These are phyloP conservation scores for Eidolon dupreanum DNA, from an alignment of 2,797 vertebrate genomes.

Conservation along the genomic window DNA sequence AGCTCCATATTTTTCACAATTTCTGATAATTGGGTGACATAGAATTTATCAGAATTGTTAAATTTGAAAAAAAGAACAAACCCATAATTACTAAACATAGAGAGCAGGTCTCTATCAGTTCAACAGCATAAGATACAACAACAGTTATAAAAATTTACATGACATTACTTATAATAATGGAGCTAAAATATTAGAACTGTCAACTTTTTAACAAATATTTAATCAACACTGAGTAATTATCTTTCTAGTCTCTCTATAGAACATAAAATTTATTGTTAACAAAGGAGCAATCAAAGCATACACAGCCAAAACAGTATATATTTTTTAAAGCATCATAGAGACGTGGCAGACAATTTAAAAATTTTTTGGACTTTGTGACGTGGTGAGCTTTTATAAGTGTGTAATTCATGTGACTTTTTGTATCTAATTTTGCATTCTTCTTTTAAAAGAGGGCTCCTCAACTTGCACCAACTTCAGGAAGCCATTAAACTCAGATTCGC, in stretches of 20 bases:
- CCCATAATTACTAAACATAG: background rate
- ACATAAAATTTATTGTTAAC: background rate
- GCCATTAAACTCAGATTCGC: background rate
- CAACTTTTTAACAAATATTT: background rate
- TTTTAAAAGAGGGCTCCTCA: background rate
- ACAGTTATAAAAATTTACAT: background rate
- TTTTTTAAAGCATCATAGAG: background rate
- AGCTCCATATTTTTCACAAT: conserved; percentile 1
- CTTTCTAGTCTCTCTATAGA: background rate
- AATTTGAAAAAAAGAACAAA: background rate
- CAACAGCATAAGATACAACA: background rate
- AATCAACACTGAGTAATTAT: background rate
- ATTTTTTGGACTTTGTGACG: background rate
- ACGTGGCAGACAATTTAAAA: background rate
- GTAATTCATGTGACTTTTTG: background rate
- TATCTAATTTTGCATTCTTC: background rate
- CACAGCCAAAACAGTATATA: background rate
- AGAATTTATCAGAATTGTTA: background rate
- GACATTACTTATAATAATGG: background rate
- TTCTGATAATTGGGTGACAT: background rate
- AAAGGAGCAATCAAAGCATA: background rate
- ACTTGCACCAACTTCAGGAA: background rate
- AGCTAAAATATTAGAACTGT: background rate
- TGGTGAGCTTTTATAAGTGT: background rate
- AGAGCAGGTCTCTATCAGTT: background rate